Conservation (phyloP, 1,140 invertebrate genomes). For the Achroia grisella region DNA sequence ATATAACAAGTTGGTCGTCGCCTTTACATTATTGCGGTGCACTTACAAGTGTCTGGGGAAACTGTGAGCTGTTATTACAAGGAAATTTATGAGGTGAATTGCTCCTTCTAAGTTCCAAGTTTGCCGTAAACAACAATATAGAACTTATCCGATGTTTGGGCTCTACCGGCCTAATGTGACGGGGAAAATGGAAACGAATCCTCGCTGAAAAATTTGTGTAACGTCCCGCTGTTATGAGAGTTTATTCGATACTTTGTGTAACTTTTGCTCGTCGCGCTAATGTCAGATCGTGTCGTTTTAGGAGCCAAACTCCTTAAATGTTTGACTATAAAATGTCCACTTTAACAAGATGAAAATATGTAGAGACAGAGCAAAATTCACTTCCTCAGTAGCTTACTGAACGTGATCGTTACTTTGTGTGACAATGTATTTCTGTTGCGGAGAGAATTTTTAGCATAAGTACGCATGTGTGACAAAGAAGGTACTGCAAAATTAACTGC, state of each 20-base stretch:
- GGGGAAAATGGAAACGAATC: conserved; percentile 46
- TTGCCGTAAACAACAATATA: conserved; percentile 65
- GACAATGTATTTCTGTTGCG: too few relatives aligned
- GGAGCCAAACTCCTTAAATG: background rate
- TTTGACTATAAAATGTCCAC: background rate
- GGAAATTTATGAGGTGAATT: conserved; percentile 65
- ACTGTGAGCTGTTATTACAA: conserved; percentile 66
- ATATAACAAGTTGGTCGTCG: background rate
- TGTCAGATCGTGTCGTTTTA: conserved; percentile 4
- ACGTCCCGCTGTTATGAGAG: conserved; percentile 27
- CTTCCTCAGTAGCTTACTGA: background rate
- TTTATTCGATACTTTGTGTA: conserved; percentile 27
- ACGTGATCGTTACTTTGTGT: too few relatives aligned
- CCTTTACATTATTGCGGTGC: conserved; percentile 4
- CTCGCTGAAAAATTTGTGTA: conserved; percentile 42
- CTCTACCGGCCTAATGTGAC: conserved; percentile 40
- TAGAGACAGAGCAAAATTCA: background rate
- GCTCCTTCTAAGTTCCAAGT: conserved; percentile 52
- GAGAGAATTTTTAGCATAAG: too few relatives aligned
- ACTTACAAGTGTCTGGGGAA: conserved; percentile 63
- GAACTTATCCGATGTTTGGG: conserved; percentile 53
- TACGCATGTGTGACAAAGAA: too few relatives aligned
- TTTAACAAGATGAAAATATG: conserved; percentile 1
- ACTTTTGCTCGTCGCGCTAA: conserved; percentile 10
- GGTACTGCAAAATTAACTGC: too few relatives aligned